Base-by-base conservation (phyloP, 2,113 vertebrate genomes). In the Blennius ocellaris region DNA sequence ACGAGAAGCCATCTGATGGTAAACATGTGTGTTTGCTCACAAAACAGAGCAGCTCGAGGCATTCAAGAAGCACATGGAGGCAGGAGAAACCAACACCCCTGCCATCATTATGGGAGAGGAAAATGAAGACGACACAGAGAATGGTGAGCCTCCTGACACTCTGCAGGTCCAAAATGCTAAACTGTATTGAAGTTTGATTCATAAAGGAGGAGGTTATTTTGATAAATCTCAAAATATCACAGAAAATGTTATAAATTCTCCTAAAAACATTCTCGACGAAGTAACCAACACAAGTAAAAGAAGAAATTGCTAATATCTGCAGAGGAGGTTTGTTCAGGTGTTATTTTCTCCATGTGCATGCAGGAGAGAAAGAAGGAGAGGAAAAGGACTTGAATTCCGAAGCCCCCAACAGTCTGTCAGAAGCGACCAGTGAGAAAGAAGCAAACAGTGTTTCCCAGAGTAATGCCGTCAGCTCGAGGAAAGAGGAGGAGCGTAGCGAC, bases 61-160 rank as follows among this genome's bases (percentile, higher is more conserved):
- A 45, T 95, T 99, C 86, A 98, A 97, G 89, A 98, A 96, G 76
- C 95, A 99, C 94, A 99, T 99, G 97, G 98, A 99, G 79, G 96
- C 97, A 30, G 98, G 97, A 47, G 98, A 99, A 86, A 96, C 95
- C 0, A 94, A 96, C 82, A 94, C 96, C 16, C 95, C 97, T 0
- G 96, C 95, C 36, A 98, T 91, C 83, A 97, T 99, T 69, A 93
- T 98, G 73, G 98, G 98, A 83, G 97, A 98, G 68, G 96, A 99
- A 50, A 97, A 94, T 0, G 97, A 99, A 80, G 98, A 99, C 44
- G 97, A 99, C 50, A 89, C 93, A 56, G 97, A 99, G 90, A 96
- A 94, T 0, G 95, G 98, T 99, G 75, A 91, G 94, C 45, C 58
- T 3, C 37, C n/a, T 43, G 15, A 7, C 8, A 8, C 14, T 16